A percentile compares a stretch with the other conserved stretches of the same genome.
Evolutionary conservation across 1,140 invertebrate genomes (phyloP).

Genomic region (Amyelois transitella): DNA sequence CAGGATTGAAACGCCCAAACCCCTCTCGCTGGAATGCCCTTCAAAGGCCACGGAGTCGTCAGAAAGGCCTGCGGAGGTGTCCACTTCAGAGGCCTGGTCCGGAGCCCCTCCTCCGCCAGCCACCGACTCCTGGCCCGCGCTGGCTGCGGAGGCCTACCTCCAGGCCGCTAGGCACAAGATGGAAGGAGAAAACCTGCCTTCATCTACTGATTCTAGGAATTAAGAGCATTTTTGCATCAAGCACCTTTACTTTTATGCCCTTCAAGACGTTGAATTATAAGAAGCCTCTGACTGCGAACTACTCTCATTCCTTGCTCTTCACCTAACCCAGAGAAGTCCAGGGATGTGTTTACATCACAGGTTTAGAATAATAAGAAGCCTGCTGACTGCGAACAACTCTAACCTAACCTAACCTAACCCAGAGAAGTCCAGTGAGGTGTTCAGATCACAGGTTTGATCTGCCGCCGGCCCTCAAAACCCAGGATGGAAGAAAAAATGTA

Average conservation of each 20-base stretch:
- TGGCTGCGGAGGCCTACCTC: conserved; percentile 54
- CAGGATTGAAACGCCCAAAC: conserved; percentile 68
- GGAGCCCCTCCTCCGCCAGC: conserved; percentile 16
- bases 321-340: too few relatives aligned
- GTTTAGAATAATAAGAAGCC: too few relatives aligned
- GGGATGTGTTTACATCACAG: too few relatives aligned
- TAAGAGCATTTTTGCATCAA: conserved; percentile 19
- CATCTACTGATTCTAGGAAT: conserved; percentile 66
- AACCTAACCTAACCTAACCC: too few relatives aligned
- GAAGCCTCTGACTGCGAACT: too few relatives aligned
- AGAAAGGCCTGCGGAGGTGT: conserved; percentile 64
- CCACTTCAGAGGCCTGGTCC: conserved; percentile 55
- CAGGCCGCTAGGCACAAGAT: conserved; percentile 57
- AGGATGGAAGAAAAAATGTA: too few relatives aligned
- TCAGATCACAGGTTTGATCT: too few relatives aligned
- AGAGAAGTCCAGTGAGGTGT: too few relatives aligned
- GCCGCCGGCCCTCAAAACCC: too few relatives aligned
- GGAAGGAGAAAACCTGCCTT: conserved; percentile 65
- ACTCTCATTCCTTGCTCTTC: too few relatives aligned
- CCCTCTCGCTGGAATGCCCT: conserved; percentile 50
- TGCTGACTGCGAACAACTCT: too few relatives aligned
- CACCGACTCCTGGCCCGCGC: conserved; percentile 38
- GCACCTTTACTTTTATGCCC: background rate
- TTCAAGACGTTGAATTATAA: too few relatives aligned
- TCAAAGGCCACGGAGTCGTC: conserved; percentile 30